These are phyloP conservation scores for Drosophila aldrichi DNA, from an alignment of 2,888 invertebrate species.

Conservation along the genomic window DNA sequence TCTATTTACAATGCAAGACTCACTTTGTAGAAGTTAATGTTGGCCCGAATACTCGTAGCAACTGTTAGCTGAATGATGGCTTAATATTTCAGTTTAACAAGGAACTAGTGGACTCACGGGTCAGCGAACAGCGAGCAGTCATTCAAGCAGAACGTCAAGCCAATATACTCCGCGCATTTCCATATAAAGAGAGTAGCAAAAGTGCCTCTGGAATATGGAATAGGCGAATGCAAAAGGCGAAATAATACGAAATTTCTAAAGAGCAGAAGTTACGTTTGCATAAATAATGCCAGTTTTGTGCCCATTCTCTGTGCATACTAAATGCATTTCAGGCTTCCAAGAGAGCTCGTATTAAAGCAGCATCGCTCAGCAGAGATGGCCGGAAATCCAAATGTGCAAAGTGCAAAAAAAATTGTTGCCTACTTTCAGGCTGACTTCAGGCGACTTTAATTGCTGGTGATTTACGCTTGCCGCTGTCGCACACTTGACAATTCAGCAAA, in stretches of 20 bases:
- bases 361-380: not conserved
- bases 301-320: constrained; percentile 67
- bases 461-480: not conserved
- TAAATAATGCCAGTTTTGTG: constrained; percentile 74
- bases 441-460: constrained; percentile 7
- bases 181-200: not conserved
- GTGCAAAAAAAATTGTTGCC: constrained; percentile 34
- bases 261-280: constrained; percentile 78
- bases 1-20: not conserved
- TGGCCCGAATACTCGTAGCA: no score
- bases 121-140: not conserved
- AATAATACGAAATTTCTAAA: constrained; percentile 74
- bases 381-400: not conserved
- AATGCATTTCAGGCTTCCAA: constrained; percentile 63
- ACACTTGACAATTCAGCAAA: constrained; percentile 38
- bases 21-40: not conserved
- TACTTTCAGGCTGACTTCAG: constrained; percentile 23
- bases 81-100: not conserved
- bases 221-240: constrained; percentile 46
- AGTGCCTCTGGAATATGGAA: constrained; percentile 31
- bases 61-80: not conserved
- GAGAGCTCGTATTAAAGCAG: constrained; percentile 49
- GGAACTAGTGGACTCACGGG: not conserved
- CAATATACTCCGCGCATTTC: not conserved
- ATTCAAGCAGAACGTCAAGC: not conserved